A percentile compares a stretch with the other conserved stretches of the same genome.
Evolutionary conservation across 1,140 invertebrate genomes (phyloP).

Genomic region (Mactra quadrangularis): DNA sequence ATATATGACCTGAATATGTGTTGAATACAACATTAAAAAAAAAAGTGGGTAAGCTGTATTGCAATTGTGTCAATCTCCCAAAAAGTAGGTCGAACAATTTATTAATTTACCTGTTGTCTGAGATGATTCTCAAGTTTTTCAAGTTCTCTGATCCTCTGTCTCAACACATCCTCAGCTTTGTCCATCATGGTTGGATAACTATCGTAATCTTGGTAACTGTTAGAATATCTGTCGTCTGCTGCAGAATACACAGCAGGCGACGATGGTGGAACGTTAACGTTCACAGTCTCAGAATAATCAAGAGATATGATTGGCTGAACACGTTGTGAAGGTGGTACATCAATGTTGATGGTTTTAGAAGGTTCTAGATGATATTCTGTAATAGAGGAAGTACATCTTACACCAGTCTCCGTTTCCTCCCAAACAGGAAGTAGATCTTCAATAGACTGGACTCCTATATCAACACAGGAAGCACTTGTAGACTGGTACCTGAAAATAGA

Average conservation of each 20-base stretch:
- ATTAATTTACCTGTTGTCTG: conserved; percentile 75
- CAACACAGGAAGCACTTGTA: background rate
- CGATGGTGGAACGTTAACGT: conserved; percentile 53
- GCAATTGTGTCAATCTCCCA: too few relatives aligned
- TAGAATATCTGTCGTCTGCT: conserved; percentile 41
- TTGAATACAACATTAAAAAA: too few relatives aligned
- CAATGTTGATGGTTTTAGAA: conserved; percentile 57
- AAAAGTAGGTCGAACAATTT: too few relatives aligned
- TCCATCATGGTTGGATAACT: conserved; percentile 66
- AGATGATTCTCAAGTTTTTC: conserved; percentile 80
- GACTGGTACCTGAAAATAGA: conserved; percentile 32
- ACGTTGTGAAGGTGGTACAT: conserved; percentile 37
- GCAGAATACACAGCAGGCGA: conserved; percentile 15
- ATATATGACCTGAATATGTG: too few relatives aligned
- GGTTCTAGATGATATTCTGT: conserved; percentile 33
- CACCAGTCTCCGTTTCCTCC: background rate
- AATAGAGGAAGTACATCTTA: background rate
- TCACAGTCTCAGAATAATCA: conserved; percentile 52
- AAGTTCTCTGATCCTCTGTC: conserved; percentile 78
- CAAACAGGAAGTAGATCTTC: conserved; percentile 17
- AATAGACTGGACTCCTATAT: conserved; percentile 33
- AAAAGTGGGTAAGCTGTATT: too few relatives aligned
- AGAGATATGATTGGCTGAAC: conserved; percentile 56
- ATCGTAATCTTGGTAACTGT: conserved; percentile 19
- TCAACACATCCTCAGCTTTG: conserved; percentile 79